Conservation (phyloP, 2,888 invertebrate species). For the Gasteruption jaculator region DNA sequence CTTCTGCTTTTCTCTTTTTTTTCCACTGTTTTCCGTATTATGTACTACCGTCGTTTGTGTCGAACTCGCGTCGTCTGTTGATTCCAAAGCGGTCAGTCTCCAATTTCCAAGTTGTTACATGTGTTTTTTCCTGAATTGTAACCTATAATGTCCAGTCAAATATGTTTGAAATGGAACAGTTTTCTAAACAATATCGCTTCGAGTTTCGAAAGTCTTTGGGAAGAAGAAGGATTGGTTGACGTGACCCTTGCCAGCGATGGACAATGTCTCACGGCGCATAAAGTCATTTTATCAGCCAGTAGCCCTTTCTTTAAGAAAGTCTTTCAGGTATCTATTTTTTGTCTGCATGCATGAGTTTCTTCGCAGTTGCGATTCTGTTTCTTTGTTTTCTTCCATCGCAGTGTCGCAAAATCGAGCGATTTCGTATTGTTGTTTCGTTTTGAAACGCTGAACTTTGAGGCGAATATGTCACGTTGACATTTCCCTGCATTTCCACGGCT, state of each 20-base stretch:
- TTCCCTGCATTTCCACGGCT: too few species aligned
- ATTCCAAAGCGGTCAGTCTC: not conserved
- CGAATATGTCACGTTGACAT: too few species aligned
- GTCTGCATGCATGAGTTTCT: too few species aligned
- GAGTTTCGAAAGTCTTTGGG: conserved; percentile 62
- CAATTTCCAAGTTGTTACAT: too few species aligned
- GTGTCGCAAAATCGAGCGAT: too few species aligned
- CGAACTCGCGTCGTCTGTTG: not conserved
- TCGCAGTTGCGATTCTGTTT: too few species aligned
- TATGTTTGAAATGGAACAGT: conserved; percentile 69
- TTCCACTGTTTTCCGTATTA: too few species aligned
- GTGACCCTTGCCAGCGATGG: conserved; percentile 67
- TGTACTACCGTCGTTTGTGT: too few species aligned
- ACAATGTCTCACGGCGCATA: conserved; percentile 64
- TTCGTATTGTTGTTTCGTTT: too few species aligned
- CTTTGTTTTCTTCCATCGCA: too few species aligned
- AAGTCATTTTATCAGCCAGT: conserved; percentile 66
- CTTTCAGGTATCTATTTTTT: conserved; percentile 64
- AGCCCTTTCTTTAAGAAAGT: conserved; percentile 64
- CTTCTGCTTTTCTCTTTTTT: too few species aligned
- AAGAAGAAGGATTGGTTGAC: conserved; percentile 64
- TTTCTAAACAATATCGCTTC: conserved; percentile 63
- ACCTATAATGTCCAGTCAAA: conserved; percentile 59
- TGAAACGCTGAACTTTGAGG: too few species aligned
- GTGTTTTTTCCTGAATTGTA: conserved; percentile 8